A percentile compares a stretch with the other conserved stretches of the same genome.
phyloP scores from a whole-genome alignment of 2,888 invertebrate species.

The Leptogaster cylindrica region DNA sequence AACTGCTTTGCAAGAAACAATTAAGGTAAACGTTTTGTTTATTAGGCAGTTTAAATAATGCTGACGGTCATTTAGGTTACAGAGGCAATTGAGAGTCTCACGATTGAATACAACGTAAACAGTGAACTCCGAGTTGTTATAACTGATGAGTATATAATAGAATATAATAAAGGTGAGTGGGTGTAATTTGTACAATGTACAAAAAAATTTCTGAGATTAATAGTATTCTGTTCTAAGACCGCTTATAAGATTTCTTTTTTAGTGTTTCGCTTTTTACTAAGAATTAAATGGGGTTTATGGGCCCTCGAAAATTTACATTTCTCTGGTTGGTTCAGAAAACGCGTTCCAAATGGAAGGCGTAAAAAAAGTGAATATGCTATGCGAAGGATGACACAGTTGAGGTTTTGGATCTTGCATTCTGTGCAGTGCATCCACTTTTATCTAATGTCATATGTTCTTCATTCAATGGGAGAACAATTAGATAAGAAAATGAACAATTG shows the following conservation, averaged over 20 bases:
- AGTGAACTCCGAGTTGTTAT: constrained; percentile 55
- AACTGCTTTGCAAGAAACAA: constrained; percentile 49
- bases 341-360: constrained; percentile 52
- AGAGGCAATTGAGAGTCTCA: constrained; percentile 56
- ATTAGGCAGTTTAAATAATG: background rate
- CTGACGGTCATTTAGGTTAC: constrained; percentile 49
- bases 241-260: constrained; percentile 13
- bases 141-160: constrained; percentile 50
- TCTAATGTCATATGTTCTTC: constrained; percentile 63
- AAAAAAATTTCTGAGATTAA: background rate
- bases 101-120: constrained; percentile 54
- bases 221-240: too few species aligned
- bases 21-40: constrained; percentile 50
- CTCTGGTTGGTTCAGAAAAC: constrained; percentile 51
- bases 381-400: constrained; percentile 63
- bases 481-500: constrained; percentile 54
- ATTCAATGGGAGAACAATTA: constrained; percentile 56
- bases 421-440: constrained; percentile 65
- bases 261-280: constrained; percentile 64
- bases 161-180: constrained; percentile 55
- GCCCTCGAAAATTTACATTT: constrained; percentile 64
- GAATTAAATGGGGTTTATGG: constrained; percentile 66
- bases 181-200: background rate
- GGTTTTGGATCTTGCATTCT: constrained; percentile 66
- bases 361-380: constrained; percentile 56